phyloP scores from a whole-genome alignment of 2,888 invertebrate species.

The Eristalis intricaria region DNA sequence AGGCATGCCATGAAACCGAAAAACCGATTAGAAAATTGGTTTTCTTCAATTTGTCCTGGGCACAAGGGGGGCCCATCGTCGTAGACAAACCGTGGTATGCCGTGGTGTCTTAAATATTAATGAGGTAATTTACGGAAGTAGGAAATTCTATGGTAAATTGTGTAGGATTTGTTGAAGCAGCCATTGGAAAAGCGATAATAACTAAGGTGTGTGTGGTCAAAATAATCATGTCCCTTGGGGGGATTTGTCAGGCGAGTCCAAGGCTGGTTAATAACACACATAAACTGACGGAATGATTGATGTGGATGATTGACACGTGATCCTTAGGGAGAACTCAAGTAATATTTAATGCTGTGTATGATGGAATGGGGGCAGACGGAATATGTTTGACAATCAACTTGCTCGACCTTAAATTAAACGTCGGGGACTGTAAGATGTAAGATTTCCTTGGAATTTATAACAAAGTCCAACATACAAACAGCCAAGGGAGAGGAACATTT shows the following conservation, averaged over 20 bases:
- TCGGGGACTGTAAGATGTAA: too few species aligned
- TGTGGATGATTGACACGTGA: not conserved
- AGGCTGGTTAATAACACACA: not conserved
- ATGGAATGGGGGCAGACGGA: too few species aligned
- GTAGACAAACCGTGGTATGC: not conserved
- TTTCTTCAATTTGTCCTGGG: slow-evolving; percentile 2
- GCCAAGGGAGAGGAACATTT: too few species aligned
- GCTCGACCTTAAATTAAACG: too few species aligned
- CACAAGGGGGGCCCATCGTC: not conserved
- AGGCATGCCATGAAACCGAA: slow-evolving; percentile 11
- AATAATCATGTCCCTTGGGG: not conserved
- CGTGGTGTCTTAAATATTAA: slow-evolving; percentile 30
- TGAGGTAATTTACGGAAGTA: slow-evolving; percentile 19
- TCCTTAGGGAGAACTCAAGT: not conserved
- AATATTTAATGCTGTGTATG: too few species aligned
- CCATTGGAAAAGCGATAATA: not conserved
- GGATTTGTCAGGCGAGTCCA: not conserved
- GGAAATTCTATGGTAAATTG: not conserved
- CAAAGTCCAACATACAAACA: too few species aligned
- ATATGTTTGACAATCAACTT: too few species aligned
- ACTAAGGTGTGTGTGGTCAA: not conserved
- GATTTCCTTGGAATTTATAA: too few species aligned
- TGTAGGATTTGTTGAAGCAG: not conserved
- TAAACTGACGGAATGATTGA: not conserved
- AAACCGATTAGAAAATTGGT: slow-evolving; percentile 42